Evolutionary conservation across 2,113 vertebrate genomes (phyloP).

Genomic region (Rana temporaria): DNA sequence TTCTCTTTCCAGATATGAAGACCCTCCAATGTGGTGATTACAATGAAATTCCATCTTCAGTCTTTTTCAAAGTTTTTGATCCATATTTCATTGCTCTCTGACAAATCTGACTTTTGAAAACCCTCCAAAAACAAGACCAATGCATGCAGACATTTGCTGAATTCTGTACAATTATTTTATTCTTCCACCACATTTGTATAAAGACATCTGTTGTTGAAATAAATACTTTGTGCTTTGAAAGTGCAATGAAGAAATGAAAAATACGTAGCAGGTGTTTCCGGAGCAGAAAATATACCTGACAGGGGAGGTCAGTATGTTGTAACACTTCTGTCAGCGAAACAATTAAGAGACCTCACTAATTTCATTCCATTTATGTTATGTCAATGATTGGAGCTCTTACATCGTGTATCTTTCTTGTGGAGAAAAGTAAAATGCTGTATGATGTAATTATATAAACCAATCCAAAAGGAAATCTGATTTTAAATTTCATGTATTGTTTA

Average conservation of each 20-base stretch:
- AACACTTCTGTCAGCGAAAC: slow-evolving; percentile 13
- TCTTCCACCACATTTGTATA: slow-evolving; percentile 69
- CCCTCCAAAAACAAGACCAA: slow-evolving; percentile 54
- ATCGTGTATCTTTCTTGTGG: slow-evolving; percentile 45
- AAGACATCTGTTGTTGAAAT: slow-evolving; percentile 73
- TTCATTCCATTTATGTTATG: slow-evolving; percentile 18
- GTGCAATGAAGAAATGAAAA: slow-evolving; percentile 62
- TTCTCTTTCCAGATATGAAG: slow-evolving; percentile 75
- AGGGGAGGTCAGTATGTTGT: slow-evolving; percentile 2
- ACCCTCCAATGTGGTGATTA: slow-evolving; percentile 81
- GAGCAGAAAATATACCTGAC: background rate
- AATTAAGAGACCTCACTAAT: slow-evolving; percentile 21
- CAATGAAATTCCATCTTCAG: slow-evolving; percentile 61
- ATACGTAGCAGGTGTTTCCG: background rate
- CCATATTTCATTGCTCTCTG: slow-evolving; percentile 63
- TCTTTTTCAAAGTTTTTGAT: slow-evolving; percentile 69
- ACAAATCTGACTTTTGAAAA: slow-evolving; percentile 57
- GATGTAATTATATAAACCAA: slow-evolving; percentile 55
- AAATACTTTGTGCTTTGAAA: slow-evolving; percentile 78
- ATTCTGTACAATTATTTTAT: slow-evolving; percentile 64
- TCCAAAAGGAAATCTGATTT: slow-evolving; percentile 50
- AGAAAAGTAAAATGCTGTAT: slow-evolving; percentile 40
- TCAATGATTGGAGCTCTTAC: slow-evolving; percentile 34
- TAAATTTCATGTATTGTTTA: slow-evolving; percentile 33
- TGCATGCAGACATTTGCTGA: slow-evolving; percentile 74